Base-by-base conservation (phyloP, 2,888 invertebrate species). In the Sphaerolaimus hirsutus region DNA sequence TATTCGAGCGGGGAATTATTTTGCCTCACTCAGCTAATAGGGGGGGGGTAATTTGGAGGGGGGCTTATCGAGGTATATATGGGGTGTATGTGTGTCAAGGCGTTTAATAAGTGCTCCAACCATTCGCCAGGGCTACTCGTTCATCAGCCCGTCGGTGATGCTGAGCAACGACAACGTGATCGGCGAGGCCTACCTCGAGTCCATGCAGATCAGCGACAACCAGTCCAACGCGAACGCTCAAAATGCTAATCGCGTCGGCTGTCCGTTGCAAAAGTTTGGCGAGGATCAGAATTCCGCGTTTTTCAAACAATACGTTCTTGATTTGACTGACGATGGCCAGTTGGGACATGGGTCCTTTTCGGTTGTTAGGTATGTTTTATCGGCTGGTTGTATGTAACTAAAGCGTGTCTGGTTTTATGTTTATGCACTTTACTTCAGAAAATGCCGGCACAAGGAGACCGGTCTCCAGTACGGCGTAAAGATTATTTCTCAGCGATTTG, bases 301-400 rank as follows among this genome's bases (percentile, higher is more conserved):
- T 69, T 84, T 84, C 69, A 75, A 78, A 61, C 72, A 76, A 47
- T 87, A 84, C 67, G 77, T 77, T 48, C 67, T 86, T 7, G 75
- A 79, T 58, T 63, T 75, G 26, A 73, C 57, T 21, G 62, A 68
- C 26, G 74, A 75, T 41, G 74, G 75, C 0, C 72, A 78, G 19
- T 68, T 87, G 0, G 86, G 87, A 0, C 81, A 83, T 58, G 87
- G 87, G 0, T 79, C 82, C 12, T 87, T 79, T 64, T 82, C 83
- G 0, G 76, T 84, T 0, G 84, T 84, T 63, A 61, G 68, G 68
- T 68, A 53, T 49, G 45, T 38, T 7, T 43, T 5, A 21, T 23
- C 21, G 7, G 29, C 29, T 29, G 29, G 29, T 29, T 14, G 7
- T n/a, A n/a, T 17, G n/a, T 17, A 4, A 19, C 5, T 17, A n/a